These are phyloP conservation scores for Macrosoma leucophasiata DNA, from an alignment of 2,888 invertebrate species.

Conservation along the genomic window DNA sequence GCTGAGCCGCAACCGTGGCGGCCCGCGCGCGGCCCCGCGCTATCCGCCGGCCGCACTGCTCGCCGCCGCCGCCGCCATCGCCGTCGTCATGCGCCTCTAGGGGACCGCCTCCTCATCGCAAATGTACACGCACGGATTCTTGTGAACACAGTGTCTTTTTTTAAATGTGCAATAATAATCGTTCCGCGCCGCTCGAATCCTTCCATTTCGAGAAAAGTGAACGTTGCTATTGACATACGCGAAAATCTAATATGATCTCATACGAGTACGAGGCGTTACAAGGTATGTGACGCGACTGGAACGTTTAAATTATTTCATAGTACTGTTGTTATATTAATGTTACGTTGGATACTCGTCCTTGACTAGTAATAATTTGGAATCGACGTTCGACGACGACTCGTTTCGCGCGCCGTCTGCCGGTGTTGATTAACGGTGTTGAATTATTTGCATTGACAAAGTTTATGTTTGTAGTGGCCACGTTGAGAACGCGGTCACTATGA, in stretches of 20 bases:
- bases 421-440: neutral
- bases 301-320: neutral
- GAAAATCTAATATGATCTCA: too few relatives aligned
- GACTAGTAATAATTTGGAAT: slow-evolving; percentile 1
- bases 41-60: slow-evolving; percentile 14
- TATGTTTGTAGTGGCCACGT: neutral
- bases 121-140: neutral
- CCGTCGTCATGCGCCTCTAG: slow-evolving; percentile 14
- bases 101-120: slow-evolving; percentile 1
- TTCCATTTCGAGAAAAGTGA: too few relatives aligned
- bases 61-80: slow-evolving; percentile 13
- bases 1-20: slow-evolving; percentile 81
- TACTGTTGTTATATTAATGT: slow-evolving; percentile 4
- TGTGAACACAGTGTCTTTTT: slow-evolving; percentile 8
- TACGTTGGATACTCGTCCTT: slow-evolving; percentile 1
- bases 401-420: neutral
- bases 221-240: too few relatives aligned
- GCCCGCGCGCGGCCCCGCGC: slow-evolving; percentile 14
- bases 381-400: neutral
- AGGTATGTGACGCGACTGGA: neutral
- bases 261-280: neutral
- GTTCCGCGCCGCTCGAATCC: too few relatives aligned
- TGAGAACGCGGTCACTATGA: too few relatives aligned
- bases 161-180: slow-evolving; percentile 3
- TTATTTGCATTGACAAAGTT: slow-evolving; percentile 3